A percentile compares a stretch with the other conserved stretches of the same genome.
These are phyloP conservation scores for Felis chaus DNA, from an alignment of 2,113 vertebrate genomes.

Conservation along the genomic window DNA sequence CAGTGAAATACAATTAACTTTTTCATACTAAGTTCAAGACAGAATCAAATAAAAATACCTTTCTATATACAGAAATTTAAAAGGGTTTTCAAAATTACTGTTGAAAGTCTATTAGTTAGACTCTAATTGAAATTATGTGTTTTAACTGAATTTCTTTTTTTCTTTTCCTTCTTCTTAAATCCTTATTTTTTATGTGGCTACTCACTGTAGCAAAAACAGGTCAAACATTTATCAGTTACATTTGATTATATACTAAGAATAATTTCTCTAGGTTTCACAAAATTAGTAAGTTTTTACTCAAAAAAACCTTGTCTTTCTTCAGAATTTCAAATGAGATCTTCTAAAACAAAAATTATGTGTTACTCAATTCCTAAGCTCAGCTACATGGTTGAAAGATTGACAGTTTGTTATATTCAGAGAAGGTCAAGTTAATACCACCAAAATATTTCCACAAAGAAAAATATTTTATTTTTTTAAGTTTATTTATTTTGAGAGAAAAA, in stretches of 20 bases:
- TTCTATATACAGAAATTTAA: background rate
- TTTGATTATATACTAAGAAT: background rate
- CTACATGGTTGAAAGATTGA: background rate
- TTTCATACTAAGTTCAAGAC: background rate
- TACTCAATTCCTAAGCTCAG: background rate
- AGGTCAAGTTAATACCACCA: background rate
- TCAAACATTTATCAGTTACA: constrained; percentile 27
- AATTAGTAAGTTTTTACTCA: background rate
- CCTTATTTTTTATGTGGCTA: background rate
- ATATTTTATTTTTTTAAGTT: background rate
- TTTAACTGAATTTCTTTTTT: background rate
- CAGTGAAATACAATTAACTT: background rate
- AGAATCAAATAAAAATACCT: background rate
- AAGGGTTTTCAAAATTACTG: background rate
- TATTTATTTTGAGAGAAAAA: too few species aligned
- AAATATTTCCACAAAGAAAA: background rate
- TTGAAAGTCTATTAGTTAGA: background rate
- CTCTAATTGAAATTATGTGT: constrained; percentile 15
- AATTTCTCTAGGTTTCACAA: background rate
- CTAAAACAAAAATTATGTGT: background rate
- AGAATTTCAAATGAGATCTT: constrained; percentile 21
- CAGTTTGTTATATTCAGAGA: background rate
- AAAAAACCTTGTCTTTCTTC: background rate
- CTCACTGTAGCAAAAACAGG: background rate
- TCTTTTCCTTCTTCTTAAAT: background rate